Evolutionary conservation across 1,140 invertebrate genomes (phyloP), one percentile per base, ranked within the genome.

Genomic region (Lethrus apterus): DNA sequence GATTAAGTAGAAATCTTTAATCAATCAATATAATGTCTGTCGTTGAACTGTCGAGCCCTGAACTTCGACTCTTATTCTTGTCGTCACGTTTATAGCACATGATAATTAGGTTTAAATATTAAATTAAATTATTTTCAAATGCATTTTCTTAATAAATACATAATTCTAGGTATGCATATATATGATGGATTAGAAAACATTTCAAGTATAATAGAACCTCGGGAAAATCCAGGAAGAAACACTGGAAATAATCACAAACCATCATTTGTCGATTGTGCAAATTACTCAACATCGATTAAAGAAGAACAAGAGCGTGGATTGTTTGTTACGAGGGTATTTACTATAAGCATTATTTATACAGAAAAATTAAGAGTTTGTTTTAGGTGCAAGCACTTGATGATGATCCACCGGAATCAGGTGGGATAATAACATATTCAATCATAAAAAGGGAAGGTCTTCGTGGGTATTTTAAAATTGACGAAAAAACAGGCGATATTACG

Each of bases 351-450:
- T 47, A 32, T 30, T 13, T 45, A 13, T n/a, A 45, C 11, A 20
- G 40, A 2, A 36, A 33, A 26, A 42, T 14, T 11, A 48, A 13
- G 8, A 30, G 46, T 50, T 55, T 48, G 45, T 45, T 63, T 52
- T 47, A 60, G 55, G 62, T 70, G 5, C 61, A 69, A 21, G 80
- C 80, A 1, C 59, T 62, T 31, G 75, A 84, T 56, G 64, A 68
- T 8, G 83, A 86, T 64, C 78, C 80, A 32, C 75, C 74, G 0
- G 79, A 86, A 43, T 77, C 79, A 55, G 84, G 86, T 52, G 86
- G 88, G 18, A 84, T 74, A 24, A 79, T 93, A 18, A 80, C 76
- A 4, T 93, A 92, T 65, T 82, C 80, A 47, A 81, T 92, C 56
- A 80, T 90, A 1, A 79, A 80, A 29, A 34, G 57, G 33, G 78